Evolutionary conservation across 35 echinoderm and acorn worm species (phyloP), one percentile per base, ranked within the genome.

Genomic region (Apostichopus californicus): DNA sequence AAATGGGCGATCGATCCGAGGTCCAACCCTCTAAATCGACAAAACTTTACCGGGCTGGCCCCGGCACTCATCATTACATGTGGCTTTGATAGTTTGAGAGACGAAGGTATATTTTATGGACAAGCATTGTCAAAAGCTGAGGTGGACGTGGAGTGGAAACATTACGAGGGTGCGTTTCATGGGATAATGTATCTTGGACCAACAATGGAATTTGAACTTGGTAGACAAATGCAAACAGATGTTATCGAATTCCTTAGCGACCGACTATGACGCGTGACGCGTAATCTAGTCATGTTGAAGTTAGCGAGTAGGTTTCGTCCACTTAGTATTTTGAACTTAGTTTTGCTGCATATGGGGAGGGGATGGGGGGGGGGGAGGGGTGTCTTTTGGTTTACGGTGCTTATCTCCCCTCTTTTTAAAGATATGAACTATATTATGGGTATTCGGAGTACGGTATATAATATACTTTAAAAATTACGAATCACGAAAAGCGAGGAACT

Each of bases 161-260:
- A 98, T 63, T 98, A 95, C 56, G 94, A 98, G 4, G 94, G 59
- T 4, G 96, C 90, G 2, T 98, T 98, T 82, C 96, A 98, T 79
- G 96, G 96, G 5, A 91, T 98, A 3, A 78, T 97, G n/a, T 92
- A 78, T 55, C n/a, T 61, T 63, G 79, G 79, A 28, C 56, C 77
- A 92, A 78, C 79, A 26, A 64, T 92, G 11, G 78, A 81, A 26
- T 92, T 92, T 70, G 22, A 92, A 83, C 68, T 92, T 23, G 90
- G 86, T 57, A 60, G 26, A 65, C 86, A 88, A 21, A 88, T 88
- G 86, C 57, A 65, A 17, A 65, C 56, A 65, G 86, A 88, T 6
- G 9, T 63, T 9, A 72, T 88, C 55, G 11, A 88, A 55, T 88
- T 26, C 59, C 14, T 88, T 25, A 88, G 28, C 21, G 58, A 57